Base-by-base conservation (phyloP, 2,888 invertebrate genomes). In the Iselma pallidipennis region DNA sequence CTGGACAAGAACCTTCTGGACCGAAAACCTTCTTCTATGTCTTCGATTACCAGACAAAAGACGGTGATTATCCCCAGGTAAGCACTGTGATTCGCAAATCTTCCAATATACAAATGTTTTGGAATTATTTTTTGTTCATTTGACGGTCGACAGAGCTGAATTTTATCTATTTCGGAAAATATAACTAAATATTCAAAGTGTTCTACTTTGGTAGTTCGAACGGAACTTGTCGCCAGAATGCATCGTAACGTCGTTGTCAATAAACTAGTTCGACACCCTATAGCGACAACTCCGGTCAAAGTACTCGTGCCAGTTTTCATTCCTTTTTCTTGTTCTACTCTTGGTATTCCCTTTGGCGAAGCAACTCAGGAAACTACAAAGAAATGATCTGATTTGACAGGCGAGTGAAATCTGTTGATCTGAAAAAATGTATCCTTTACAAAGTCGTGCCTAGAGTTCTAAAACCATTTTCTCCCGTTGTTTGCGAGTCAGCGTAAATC, bases 11-110 rank as follows among this genome's bases (percentile, higher is more conserved):
- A 66, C 82, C 80, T 5, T 83, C 85, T n/a, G 88, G 89, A n/a
- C 89, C 91, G 0, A 91, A 89, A 69, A 91, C 93, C 0, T 95
- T 89, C 80, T 95, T 95, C 81, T 95, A 95, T 79, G 94, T 95
- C 4, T 95, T 95, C 75, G 93, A 94, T 77, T 95, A 96, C 80
- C 95, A 96, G 80, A 93, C 93, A 14, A 93, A 91, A 76, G 92
- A 94, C 68, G 92, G 95, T 9, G 91, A 90, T 78, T 94, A 94
- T 82, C 93, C 95, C 6, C 92, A 91, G 86, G 92, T 91, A 75
- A 82, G 33, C 12, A 33, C 10, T 10, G 33, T n/a, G 9, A 19
- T 14, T 48, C 48, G 48, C 48, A n/a, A n/a, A n/a, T n/a, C n/a
- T n/a, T n/a, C n/a, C n/a, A n/a, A n/a, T n/a, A n/a, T n/a, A n/a